Percentiles rank a stretch among this genome's conserved stretches.
These are phyloP conservation scores for Phoenoteleia sp. DNA, from an alignment of 2,888 invertebrate genomes.

Conservation along the genomic window DNA sequence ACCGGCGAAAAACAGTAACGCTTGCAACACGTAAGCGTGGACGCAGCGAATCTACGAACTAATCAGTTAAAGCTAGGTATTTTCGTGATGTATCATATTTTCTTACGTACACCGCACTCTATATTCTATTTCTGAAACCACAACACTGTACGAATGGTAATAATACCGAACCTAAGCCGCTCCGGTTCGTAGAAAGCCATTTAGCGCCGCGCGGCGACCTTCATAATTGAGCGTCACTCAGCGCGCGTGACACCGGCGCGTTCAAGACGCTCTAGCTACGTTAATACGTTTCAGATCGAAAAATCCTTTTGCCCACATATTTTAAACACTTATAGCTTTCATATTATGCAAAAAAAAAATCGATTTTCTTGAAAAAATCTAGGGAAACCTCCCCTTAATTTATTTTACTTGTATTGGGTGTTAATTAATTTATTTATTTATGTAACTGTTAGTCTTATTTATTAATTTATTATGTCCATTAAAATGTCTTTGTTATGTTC, in stretches of 20 bases:
- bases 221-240: constrained; percentile 20
- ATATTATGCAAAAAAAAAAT: constrained; percentile 33
- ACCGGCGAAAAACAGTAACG: constrained; percentile 12
- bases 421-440: no score
- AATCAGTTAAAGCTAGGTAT: constrained; percentile 13
- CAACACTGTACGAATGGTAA: constrained; percentile 3
- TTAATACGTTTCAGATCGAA: constrained; percentile 29
- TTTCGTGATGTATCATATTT: constrained; percentile 17
- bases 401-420: no score
- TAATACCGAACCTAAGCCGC: constrained; percentile 7
- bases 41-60: no score
- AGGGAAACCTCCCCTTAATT: constrained; percentile 23
- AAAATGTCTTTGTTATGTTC: no score
- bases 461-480: no score
- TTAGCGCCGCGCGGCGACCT: constrained; percentile 19
- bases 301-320: constrained; percentile 36
- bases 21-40: constrained; percentile 20
- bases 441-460: no score
- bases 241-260: constrained; percentile 8
- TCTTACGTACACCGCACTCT: constrained; percentile 12
- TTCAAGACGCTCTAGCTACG: constrained; percentile 6
- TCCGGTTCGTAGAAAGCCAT: constrained; percentile 23
- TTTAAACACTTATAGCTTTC: constrained; percentile 24
- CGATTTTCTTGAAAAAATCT: constrained; percentile 7
- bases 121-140: constrained; percentile 1